Conservation (phyloP, 2,113 vertebrate genomes). For the Poecilia latipinna region DNA sequence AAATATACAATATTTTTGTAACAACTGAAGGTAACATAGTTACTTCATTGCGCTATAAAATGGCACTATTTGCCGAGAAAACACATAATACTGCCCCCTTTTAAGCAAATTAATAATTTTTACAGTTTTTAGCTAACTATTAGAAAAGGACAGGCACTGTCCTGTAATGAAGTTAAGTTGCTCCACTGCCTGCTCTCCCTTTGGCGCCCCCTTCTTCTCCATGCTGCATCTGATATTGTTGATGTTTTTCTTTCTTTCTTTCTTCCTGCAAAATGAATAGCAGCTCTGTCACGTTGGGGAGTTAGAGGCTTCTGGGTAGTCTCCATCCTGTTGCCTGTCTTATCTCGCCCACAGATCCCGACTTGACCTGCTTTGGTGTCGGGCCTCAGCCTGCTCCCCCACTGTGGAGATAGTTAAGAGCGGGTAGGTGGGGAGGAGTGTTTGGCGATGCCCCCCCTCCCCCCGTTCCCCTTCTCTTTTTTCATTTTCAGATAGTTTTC, state of each 20-base stretch:
- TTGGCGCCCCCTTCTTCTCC: neutral
- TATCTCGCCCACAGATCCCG: constrained; percentile 66
- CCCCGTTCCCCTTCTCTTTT: neutral
- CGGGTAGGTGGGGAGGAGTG: neutral
- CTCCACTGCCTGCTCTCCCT: neutral
- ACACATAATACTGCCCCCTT: neutral
- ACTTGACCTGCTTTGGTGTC: constrained; percentile 44
- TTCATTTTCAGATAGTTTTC: constrained; percentile 40
- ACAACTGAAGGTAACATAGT: too few relatives aligned
- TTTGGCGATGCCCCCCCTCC: neutral
- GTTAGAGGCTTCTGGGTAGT: constrained; percentile 58
- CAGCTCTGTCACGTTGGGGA: constrained; percentile 68
- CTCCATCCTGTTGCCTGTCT: constrained; percentile 74
- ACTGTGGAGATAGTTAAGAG: constrained; percentile 14
- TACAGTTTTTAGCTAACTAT: neutral
- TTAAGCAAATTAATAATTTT: neutral
- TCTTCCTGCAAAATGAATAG: constrained; percentile 77
- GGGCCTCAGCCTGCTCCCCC: constrained; percentile 21
- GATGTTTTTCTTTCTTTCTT: constrained; percentile 77
- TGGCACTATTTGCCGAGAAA: too few relatives aligned
- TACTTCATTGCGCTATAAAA: too few relatives aligned
- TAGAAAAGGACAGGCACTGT: constrained; percentile 20
- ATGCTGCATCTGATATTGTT: constrained; percentile 74
- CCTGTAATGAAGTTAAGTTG: constrained; percentile 46
- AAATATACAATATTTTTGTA: too few relatives aligned